Base-by-base conservation (phyloP, 1,140 invertebrate species). In the Megathymus violae region DNA sequence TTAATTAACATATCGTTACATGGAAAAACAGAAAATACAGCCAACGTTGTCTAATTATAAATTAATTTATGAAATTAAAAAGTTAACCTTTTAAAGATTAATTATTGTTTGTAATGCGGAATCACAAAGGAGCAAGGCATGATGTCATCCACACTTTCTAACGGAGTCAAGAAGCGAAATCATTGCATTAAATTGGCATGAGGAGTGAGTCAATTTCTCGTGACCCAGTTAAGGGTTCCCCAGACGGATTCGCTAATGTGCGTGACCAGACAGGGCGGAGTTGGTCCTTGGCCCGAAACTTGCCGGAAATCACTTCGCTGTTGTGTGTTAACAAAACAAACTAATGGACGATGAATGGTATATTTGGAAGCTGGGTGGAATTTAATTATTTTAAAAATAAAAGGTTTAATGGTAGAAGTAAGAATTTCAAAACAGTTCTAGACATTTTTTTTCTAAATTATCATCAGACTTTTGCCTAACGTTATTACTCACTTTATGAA, bases 201-300 rank as follows among this genome's bases (percentile, higher is more conserved):
- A 56, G n/a, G 52, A 56, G 43, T 47, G n/a, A 60, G 41, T 63
- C 41, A 44, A 56, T 51, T 62, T 65, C 22, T 56, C 11, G 31
- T 73, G 74, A 78, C 71, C 74, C 68, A 75, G 54, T 62, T 76
- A 62, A 62, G 67, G 62, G 54, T 54, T 27, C 60, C 58, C 60
- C 60, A 60, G 36, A 44, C 19, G 61, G 14, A 63, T 60, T 13
- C 52, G 43, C 47, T 74, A 71, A 77, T 68, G 67, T 36, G 62
- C 54, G 38, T 62, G 69, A 50, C 65, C 67, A 78, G 78, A 83
- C 78, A 41, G 69, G 74, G 76, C 69, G 78, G 76, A 67, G 65
- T 50, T 63, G 25, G 62, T 34, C 74, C 75, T 80, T 80, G 75
- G 67, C 75, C 69, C 50, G 19, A 62, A 69, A 69, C 36, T 31